Conservation (phyloP, 2,888 invertebrate species). For the Parnassius apollo region DNA sequence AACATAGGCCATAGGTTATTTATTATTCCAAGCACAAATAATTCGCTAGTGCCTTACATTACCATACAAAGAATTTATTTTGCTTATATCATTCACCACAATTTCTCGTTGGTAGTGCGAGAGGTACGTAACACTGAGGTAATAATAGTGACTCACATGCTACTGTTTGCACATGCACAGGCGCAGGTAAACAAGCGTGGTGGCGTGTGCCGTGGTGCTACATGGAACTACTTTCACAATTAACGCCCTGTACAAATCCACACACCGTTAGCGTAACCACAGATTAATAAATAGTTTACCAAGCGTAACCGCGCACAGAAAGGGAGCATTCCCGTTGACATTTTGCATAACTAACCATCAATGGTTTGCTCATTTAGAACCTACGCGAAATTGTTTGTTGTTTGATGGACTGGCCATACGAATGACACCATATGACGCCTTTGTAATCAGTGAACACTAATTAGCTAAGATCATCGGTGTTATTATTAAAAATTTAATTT, state of each 20-base stretch:
- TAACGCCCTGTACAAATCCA: conserved; percentile 42
- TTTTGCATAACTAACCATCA: conserved; percentile 4
- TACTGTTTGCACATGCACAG: conserved; percentile 53
- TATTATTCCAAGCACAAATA: too few species aligned
- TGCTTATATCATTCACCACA: too few species aligned
- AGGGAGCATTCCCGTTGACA: conserved; percentile 28
- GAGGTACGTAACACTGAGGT: conserved; percentile 33
- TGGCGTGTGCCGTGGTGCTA: conserved; percentile 34
- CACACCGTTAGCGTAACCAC: conserved; percentile 39
- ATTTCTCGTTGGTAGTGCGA: conserved; percentile 2
- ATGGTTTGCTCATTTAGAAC: not conserved
- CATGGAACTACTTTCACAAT: conserved; percentile 52
- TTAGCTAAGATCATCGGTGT: too few species aligned
- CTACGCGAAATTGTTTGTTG: not conserved
- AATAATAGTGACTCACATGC: conserved; percentile 52
- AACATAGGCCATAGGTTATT: too few species aligned
- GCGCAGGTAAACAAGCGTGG: conserved; percentile 43
- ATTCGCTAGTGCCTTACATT: too few species aligned
- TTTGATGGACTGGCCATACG: too few species aligned
- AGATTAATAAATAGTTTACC: too few species aligned
- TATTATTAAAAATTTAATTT: too few species aligned
- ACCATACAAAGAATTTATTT: too few species aligned
- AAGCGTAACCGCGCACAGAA: conserved; percentile 31
- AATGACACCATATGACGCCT: too few species aligned
- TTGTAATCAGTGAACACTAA: too few species aligned